A percentile compares a stretch with the other conserved stretches of the same genome.
phyloP scores from a whole-genome alignment of 2,888 invertebrate species.

The Scotopteryx bipunctaria region DNA sequence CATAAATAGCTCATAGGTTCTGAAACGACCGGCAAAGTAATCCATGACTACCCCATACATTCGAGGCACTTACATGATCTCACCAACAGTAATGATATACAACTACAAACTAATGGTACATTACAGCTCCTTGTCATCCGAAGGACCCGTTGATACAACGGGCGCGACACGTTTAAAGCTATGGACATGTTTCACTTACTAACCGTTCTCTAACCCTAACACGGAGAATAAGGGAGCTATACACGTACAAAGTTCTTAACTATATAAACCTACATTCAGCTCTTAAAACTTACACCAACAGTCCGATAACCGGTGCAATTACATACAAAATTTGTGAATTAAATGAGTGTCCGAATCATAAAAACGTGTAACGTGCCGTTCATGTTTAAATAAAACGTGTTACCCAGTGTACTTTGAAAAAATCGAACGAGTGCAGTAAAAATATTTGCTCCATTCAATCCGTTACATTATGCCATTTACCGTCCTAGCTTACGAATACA shows the following conservation, averaged over 20 bases:
- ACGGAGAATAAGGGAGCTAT: slow-evolving; percentile 78
- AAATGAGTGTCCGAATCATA: slow-evolving; percentile 72
- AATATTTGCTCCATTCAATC: slow-evolving; percentile 65
- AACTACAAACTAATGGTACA: slow-evolving; percentile 77
- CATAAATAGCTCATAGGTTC: slow-evolving; percentile 10
- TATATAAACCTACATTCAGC: slow-evolving; percentile 72
- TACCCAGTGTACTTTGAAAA: slow-evolving; percentile 64
- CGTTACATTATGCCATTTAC: slow-evolving; percentile 51
- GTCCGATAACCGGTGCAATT: slow-evolving; percentile 74
- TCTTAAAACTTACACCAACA: slow-evolving; percentile 71
- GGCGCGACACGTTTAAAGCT: slow-evolving; percentile 81
- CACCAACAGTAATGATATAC: slow-evolving; percentile 81
- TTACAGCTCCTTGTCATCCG: slow-evolving; percentile 72
- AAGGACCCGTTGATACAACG: slow-evolving; percentile 81
- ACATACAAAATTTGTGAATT: slow-evolving; percentile 77
- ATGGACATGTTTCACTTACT: slow-evolving; percentile 81
- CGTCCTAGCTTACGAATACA: slow-evolving; percentile 45
- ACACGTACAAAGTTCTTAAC: slow-evolving; percentile 75
- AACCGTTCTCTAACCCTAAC: slow-evolving; percentile 74
- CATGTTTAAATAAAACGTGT: slow-evolving; percentile 71
- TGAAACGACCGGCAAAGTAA: slow-evolving; percentile 56
- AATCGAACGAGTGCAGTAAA: slow-evolving; percentile 73
- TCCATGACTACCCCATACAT: slow-evolving; percentile 73
- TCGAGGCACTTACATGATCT: slow-evolving; percentile 82
- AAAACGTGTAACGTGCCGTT: slow-evolving; percentile 72